A percentile compares a stretch with the other conserved stretches of the same genome.
phyloP scores from a whole-genome alignment of 2,113 vertebrate species.

The Mugil cephalus region DNA sequence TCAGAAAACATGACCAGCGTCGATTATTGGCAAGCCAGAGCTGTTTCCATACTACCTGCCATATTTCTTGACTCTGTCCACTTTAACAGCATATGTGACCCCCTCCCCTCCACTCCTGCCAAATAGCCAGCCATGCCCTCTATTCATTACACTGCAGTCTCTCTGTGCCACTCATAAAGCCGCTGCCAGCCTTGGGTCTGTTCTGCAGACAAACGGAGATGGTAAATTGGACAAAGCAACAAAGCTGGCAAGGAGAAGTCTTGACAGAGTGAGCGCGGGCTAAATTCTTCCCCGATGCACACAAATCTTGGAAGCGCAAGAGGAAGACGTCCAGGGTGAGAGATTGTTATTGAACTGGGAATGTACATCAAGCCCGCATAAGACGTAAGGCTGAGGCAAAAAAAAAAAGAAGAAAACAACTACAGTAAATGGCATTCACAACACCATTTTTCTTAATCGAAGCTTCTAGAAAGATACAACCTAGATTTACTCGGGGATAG shows the following conservation, averaged over 20 bases:
- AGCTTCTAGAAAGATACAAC: constrained; percentile 30
- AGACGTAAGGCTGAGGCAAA: constrained; percentile 40
- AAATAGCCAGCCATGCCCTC: constrained; percentile 68
- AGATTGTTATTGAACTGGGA: constrained; percentile 40
- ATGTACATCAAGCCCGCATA: constrained; percentile 30
- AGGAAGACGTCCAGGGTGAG: constrained; percentile 34
- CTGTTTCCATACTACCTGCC: constrained; percentile 59
- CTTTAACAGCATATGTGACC: constrained; percentile 60
- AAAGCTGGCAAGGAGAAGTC: constrained; percentile 40
- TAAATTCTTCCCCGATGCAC: constrained; percentile 37
- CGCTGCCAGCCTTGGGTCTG: constrained; percentile 59
- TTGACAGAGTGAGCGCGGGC: constrained; percentile 32
- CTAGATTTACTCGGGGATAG: constrained; percentile 53
- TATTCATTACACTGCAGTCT: constrained; percentile 74
- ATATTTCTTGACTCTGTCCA: constrained; percentile 59
- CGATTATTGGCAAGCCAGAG: constrained; percentile 48
- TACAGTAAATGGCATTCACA: constrained; percentile 55
- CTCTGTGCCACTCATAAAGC: constrained; percentile 33
- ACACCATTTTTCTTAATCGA: constrained; percentile 53
- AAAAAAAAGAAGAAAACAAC: constrained; percentile 12
- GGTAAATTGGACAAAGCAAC: constrained; percentile 55
- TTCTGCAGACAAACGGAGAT: constrained; percentile 49
- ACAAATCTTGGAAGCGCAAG: constrained; percentile 42
- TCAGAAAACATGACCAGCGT: constrained; percentile 40
- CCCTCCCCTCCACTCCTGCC: constrained; percentile 64